Evolutionary conservation across 2,797 vertebrate species (phyloP), one percentile per base, ranked within the genome.

Genomic region (Galagoides demidoff): DNA sequence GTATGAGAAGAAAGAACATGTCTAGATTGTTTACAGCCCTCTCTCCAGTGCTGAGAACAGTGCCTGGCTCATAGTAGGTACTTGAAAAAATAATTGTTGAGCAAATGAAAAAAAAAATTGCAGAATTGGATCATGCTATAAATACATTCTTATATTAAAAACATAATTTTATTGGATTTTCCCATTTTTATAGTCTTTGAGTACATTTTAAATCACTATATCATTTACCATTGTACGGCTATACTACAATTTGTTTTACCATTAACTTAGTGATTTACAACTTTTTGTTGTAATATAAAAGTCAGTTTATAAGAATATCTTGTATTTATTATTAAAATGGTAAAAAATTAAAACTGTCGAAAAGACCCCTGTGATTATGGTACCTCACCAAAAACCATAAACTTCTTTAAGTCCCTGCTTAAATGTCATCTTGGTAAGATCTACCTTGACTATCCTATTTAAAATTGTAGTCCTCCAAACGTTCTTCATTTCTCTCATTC

Each of bases 161-260:
- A 94, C 85, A 34, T 95, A 1, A 59, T 94, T 89, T 78, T 85
- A 89, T 92, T 93, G 61, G 27, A 86, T 95, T 94, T 76, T 71
- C 1, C n/a, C 7, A 93, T 89, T n/a, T 74, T 92, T 68, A 71
- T 94, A 63, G 34, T 77, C 29, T 66, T 91, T 57, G 55, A 93
- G 73, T 23, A 87, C 31, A 71, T 66, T 95, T 94, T 76, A 74
- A 85, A 70, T 85, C 45, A 89, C 23, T 66, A 13, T 0, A 70
- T 81, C 22, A 55, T 76, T 39, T 90, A 20, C 27, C n/a, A 7
- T 73, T 25, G 55, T 63, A 63, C 77, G 34, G 13, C 49, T 88
- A 5, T 79, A 85, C 13, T 8, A 49, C 27, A 85, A 3, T 82
- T 90, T 71, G 16, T 85, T 94, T 95, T 77, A 88, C 31, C 37